These are phyloP conservation scores for Zoanthus sansibaricus DNA, from an alignment of 92 coral and sea anemone genomes.

Conservation along the genomic window DNA sequence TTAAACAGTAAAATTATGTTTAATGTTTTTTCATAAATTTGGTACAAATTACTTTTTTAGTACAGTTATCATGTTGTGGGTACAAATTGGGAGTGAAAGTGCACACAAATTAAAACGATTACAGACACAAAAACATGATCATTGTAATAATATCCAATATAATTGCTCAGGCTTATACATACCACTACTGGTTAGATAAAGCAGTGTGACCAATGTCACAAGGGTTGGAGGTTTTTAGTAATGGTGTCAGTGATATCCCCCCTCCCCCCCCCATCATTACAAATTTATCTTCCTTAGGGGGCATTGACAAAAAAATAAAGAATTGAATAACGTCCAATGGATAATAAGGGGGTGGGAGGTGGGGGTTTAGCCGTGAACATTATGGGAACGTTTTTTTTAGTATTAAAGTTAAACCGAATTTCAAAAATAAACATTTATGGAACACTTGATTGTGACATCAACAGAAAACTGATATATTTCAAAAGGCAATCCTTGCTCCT, in stretches of 20 bases:
- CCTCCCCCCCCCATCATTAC: too few relatives aligned
- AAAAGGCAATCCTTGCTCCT: too few relatives aligned
- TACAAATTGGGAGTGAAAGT: constrained; percentile 21
- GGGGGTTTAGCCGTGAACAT: too few relatives aligned
- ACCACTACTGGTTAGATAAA: constrained; percentile 26
- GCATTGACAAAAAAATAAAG: too few relatives aligned
- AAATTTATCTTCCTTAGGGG: too few relatives aligned
- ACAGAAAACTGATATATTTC: too few relatives aligned
- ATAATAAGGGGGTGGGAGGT: too few relatives aligned
- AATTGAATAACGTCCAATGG: too few relatives aligned
- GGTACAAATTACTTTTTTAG: constrained; percentile 34
- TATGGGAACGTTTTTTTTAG: too few relatives aligned
- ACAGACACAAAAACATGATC: constrained; percentile 32
- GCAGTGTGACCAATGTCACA: constrained; percentile 27
- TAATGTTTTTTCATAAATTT: constrained; percentile 36
- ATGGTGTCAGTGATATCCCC: constrained; percentile 28
- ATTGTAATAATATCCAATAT: constrained; percentile 11
- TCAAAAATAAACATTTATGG: too few relatives aligned
- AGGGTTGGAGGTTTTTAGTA: constrained; percentile 36
- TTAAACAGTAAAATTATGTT: constrained; percentile 28
- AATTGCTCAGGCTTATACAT: constrained; percentile 32
- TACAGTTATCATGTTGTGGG: constrained; percentile 37
- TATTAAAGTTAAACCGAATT: too few relatives aligned
- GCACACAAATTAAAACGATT: constrained; percentile 22
- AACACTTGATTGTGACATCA: too few relatives aligned